phyloP scores from a whole-genome alignment of 2,888 invertebrate genomes.

The Sesia apiformis region DNA sequence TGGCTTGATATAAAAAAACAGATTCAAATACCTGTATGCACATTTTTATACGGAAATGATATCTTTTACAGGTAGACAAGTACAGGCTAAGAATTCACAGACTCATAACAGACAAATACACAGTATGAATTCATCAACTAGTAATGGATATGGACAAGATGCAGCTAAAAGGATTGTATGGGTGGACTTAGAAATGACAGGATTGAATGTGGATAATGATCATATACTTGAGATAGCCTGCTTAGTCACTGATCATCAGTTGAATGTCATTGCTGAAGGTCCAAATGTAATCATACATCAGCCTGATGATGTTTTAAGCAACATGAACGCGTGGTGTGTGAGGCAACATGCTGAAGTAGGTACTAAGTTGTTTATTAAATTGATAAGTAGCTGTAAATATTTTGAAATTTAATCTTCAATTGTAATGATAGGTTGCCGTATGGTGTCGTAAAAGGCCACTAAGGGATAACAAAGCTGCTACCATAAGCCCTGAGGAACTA shows the following conservation, averaged over 20 bases:
- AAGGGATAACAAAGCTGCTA: too few relatives aligned
- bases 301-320: conserved; percentile 78
- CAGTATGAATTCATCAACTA: neutral
- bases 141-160: conserved; percentile 7
- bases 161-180: conserved; percentile 76
- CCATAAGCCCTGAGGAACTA: too few relatives aligned
- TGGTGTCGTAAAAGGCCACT: too few relatives aligned
- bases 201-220: conserved; percentile 83
- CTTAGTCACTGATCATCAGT: conserved; percentile 86
- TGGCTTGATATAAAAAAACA: too few relatives aligned
- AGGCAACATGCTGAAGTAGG: conserved; percentile 84
- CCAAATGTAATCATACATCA: conserved; percentile 87
- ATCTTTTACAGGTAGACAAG: too few relatives aligned
- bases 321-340: conserved; percentile 90
- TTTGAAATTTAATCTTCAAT: too few relatives aligned
- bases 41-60: too few relatives aligned
- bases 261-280: conserved; percentile 84
- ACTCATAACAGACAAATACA: neutral
- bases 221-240: conserved; percentile 93
- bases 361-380: too few relatives aligned
- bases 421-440: too few relatives aligned
- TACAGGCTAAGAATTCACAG: neutral
- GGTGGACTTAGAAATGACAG: conserved; percentile 93
- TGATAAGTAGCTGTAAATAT: too few relatives aligned
- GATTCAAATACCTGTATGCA: too few relatives aligned